Evolutionary conservation across 2,888 invertebrate species (phyloP).

Genomic region (Tuta absoluta): DNA sequence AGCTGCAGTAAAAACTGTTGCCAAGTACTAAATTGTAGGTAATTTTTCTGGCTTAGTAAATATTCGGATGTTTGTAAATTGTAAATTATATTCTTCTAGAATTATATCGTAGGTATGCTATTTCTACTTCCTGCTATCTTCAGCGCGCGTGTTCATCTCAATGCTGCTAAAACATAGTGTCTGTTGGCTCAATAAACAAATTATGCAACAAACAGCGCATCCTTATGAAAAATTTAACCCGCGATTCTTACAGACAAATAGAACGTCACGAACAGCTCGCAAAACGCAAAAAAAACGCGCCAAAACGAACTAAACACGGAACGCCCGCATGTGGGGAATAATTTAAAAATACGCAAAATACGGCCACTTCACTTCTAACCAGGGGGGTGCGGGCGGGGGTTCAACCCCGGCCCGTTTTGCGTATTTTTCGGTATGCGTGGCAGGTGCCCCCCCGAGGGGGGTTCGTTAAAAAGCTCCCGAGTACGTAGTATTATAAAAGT

Average conservation of each 20-base stretch:
- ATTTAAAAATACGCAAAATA: conserved; percentile 80
- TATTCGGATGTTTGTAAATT: too few species aligned
- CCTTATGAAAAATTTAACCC: conserved; percentile 19
- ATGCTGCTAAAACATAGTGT: too few species aligned
- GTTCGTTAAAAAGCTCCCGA: conserved; percentile 80
- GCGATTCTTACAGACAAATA: conserved; percentile 16
- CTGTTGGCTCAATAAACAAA: not conserved
- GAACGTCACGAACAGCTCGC: conserved; percentile 21
- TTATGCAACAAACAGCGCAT: not conserved
- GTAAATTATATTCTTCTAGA: too few species aligned
- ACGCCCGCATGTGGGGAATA: conserved; percentile 63
- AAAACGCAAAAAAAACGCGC: conserved; percentile 45
- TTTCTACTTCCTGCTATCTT: not conserved
- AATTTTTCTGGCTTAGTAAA: not conserved
- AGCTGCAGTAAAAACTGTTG: not conserved
- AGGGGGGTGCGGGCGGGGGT: conserved; percentile 49
- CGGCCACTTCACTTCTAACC: conserved; percentile 72
- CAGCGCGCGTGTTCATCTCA: not conserved
- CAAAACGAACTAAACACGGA: conserved; percentile 68
- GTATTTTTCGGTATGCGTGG: conserved; percentile 78
- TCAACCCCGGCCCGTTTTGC: conserved; percentile 70
- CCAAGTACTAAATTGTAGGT: not conserved
- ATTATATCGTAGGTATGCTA: too few species aligned
- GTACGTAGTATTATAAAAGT: conserved; percentile 82
- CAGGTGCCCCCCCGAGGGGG: conserved; percentile 70